Evolutionary conservation across 37 sponge, comb jelly and placozoan species (phyloP).

Genomic region (Chondrosia reniformis): DNA sequence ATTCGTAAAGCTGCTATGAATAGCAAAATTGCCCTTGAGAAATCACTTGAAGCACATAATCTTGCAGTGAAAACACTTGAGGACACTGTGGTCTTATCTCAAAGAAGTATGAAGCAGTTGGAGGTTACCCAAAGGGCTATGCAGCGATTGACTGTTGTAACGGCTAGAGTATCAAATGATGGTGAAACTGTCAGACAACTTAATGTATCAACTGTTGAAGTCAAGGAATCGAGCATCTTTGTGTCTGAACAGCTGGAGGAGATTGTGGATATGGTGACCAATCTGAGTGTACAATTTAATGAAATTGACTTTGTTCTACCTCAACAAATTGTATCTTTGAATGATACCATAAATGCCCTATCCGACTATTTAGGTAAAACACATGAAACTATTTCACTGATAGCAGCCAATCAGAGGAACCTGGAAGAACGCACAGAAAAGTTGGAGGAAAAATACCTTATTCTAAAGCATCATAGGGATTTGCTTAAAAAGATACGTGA

Average conservation of each 20-base stretch:
- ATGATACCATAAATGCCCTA: background rate
- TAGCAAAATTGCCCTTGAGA: background rate
- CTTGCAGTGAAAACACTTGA: background rate
- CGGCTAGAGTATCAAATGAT: slow-evolving; percentile 4
- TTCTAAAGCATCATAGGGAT: slow-evolving; percentile 39
- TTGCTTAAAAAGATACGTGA: slow-evolving; percentile 37
- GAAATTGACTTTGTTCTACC: background rate
- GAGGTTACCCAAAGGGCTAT: background rate
- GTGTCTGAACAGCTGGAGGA: background rate
- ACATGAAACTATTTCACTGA: background rate
- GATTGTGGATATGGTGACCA: background rate
- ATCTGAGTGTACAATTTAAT: background rate
- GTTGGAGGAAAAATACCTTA: slow-evolving; percentile 24
- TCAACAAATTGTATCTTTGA: background rate
- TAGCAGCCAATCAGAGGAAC: background rate
- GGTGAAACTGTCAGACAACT: background rate
- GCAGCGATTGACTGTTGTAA: background rate
- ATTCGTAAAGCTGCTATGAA: background rate
- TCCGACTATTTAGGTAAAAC: background rate
- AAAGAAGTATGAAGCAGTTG: background rate
- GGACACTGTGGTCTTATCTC: background rate
- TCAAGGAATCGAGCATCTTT: background rate
- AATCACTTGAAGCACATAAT: background rate
- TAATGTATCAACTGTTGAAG: background rate
- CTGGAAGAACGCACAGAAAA: slow-evolving; percentile 32